phyloP scores from a whole-genome alignment of 2,113 vertebrate genomes.

The Xiphophorus hellerii region DNA sequence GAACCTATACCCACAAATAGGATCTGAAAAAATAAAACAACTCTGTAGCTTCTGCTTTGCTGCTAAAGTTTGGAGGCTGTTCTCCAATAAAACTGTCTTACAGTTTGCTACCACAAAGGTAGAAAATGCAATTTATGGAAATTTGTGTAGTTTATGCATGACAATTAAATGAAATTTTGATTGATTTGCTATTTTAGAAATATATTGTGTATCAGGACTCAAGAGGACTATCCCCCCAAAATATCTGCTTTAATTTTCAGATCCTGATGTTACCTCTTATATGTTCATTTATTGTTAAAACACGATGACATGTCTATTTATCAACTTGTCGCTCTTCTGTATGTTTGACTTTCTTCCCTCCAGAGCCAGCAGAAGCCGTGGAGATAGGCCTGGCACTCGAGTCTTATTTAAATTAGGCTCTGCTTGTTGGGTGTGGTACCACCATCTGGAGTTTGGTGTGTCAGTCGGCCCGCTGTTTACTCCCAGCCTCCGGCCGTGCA shows the following conservation, averaged over 20 bases:
- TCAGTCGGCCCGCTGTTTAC: slow-evolving; percentile 21
- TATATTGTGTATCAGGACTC: background rate
- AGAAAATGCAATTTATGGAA: too few relatives aligned
- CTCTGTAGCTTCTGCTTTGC: background rate
- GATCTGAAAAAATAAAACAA: slow-evolving; percentile 19
- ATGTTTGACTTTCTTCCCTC: slow-evolving; percentile 13
- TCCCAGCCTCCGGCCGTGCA: slow-evolving; percentile 33
- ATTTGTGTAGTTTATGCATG: too few relatives aligned
- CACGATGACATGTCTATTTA: background rate
- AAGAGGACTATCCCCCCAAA: background rate
- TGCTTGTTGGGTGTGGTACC: slow-evolving; percentile 33
- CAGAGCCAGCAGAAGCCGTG: slow-evolving; percentile 59
- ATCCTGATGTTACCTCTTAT: background rate
- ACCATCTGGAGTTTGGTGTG: slow-evolving; percentile 49
- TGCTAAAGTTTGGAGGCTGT: background rate
- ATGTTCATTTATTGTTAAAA: background rate
- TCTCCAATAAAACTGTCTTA: background rate
- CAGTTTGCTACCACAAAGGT: background rate
- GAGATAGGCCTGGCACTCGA: slow-evolving; percentile 58
- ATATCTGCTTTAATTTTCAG: background rate
- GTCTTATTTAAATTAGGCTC: slow-evolving; percentile 41
- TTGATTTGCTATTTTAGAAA: background rate
- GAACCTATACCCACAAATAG: slow-evolving; percentile 21
- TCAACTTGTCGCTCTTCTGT: slow-evolving; percentile 1
- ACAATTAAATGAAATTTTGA: too few relatives aligned